These are phyloP conservation scores for Drosophila sucinea DNA, from an alignment of 1,140 invertebrate species.

Conservation along the genomic window DNA sequence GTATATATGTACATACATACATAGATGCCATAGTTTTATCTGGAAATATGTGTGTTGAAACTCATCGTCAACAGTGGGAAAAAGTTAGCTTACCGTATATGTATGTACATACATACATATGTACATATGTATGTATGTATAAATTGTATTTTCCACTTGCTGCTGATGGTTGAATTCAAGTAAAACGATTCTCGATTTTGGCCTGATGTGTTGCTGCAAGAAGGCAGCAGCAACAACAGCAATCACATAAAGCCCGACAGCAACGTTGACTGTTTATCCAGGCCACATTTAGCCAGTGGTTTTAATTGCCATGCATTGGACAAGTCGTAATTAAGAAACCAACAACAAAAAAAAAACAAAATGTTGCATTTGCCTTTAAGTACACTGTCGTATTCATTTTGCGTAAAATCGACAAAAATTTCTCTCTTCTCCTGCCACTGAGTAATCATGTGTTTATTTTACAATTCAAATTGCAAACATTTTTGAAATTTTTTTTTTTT, in stretches of 20 bases:
- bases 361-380: conserved; percentile 62
- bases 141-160: conserved; percentile 21
- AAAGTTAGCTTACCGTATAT: conserved; percentile 40
- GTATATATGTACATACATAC: conserved; percentile 5
- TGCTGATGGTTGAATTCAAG: conserved; percentile 43
- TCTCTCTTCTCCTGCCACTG: conserved; percentile 38
- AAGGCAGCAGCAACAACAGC: conserved; percentile 23
- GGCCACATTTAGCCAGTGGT: conserved; percentile 36
- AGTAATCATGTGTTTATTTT: conserved; percentile 58
- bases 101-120: too few species aligned
- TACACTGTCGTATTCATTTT: conserved; percentile 42
- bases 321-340: conserved; percentile 52
- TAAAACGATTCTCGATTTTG: conserved; percentile 65
- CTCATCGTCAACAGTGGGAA: conserved; percentile 55
- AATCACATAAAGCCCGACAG: conserved; percentile 24
- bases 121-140: background rate
- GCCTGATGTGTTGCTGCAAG: conserved; percentile 31
- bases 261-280: conserved; percentile 17
- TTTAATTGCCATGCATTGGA: conserved; percentile 58
- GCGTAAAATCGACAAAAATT: conserved; percentile 57
- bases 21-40: conserved; percentile 54
- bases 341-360: conserved; percentile 30
- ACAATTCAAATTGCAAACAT: conserved; percentile 68
- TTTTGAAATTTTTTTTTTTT: conserved; percentile 26
- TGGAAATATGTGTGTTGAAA: conserved; percentile 58